These are phyloP conservation scores for Drosophila rufa DNA, from an alignment of 1,140 invertebrate genomes.

Conservation along the genomic window DNA sequence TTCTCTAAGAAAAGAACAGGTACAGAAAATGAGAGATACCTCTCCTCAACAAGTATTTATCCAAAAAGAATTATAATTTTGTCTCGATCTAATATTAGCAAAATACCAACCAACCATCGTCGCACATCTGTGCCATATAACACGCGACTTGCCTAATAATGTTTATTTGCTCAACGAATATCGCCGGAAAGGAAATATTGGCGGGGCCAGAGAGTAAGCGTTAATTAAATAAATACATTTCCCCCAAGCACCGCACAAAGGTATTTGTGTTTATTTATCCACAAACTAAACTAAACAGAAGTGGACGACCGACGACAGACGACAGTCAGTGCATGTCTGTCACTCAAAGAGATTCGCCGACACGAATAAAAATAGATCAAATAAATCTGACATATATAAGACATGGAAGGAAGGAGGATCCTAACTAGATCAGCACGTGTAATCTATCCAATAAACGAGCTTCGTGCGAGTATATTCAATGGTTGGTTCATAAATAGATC, in stretches of 20 bases:
- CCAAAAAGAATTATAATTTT: too few species aligned
- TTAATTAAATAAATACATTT: conserved; percentile 68
- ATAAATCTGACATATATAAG: conserved; percentile 17
- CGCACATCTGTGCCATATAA: conserved; percentile 34
- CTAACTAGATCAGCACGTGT: conserved; percentile 16
- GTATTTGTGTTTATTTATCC: conserved; percentile 17
- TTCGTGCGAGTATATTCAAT: neutral
- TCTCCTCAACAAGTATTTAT: too few species aligned
- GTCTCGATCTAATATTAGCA: neutral
- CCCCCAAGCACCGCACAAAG: conserved; percentile 18
- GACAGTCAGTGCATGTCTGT: neutral
- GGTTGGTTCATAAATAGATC: conserved; percentile 11
- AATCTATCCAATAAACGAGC: conserved; percentile 2
- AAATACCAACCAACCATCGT: too few species aligned
- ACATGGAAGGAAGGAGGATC: neutral
- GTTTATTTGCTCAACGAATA: conserved; percentile 65
- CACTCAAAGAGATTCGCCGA: conserved; percentile 32
- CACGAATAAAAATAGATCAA: conserved; percentile 19
- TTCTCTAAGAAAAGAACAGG: neutral
- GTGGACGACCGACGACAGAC: neutral
- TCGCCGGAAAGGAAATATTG: conserved; percentile 45
- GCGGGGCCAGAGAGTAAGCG: conserved; percentile 49
- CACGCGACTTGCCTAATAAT: conserved; percentile 65
- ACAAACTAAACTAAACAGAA: conserved; percentile 12
- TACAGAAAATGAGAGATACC: neutral